Percentiles rank a stretch among this genome's conserved stretches.
Evolutionary conservation across 2,797 vertebrate species (phyloP).

Genomic region (Anolis apletophallus): DNA sequence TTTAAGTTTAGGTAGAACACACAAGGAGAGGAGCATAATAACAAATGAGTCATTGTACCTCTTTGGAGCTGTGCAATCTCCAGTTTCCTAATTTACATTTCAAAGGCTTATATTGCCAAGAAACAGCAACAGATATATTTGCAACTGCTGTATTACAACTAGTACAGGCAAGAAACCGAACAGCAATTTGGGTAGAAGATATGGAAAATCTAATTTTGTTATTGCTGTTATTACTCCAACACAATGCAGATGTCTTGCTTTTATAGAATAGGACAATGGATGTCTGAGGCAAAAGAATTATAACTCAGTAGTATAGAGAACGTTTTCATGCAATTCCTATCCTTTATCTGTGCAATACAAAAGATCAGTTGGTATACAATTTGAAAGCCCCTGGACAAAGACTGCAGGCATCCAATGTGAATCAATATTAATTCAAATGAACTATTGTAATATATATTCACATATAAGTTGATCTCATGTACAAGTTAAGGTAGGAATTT

Average conservation of each 20-base stretch:
- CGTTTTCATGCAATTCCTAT: neutral
- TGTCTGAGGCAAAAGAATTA: too few species aligned
- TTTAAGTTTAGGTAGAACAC: constrained; percentile 6
- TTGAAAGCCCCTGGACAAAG: neutral
- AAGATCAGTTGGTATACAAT: neutral
- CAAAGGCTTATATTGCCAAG: constrained; percentile 65
- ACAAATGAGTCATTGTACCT: constrained; percentile 65
- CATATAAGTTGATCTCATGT: too few species aligned
- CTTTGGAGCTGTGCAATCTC: constrained; percentile 52
- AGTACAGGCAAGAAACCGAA: constrained; percentile 63
- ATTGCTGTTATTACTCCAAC: constrained; percentile 21
- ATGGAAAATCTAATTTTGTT: constrained; percentile 50
- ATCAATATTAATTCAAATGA: neutral
- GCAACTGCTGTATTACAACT: constrained; percentile 70
- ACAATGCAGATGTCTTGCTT: neutral
- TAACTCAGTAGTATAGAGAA: neutral
- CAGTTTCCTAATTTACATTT: constrained; percentile 74
- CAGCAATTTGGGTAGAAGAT: constrained; percentile 44
- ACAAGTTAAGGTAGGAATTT: too few species aligned
- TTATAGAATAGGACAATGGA: neutral
- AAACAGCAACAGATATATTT: constrained; percentile 64
- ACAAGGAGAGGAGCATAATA: constrained; percentile 35
- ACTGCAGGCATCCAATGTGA: neutral
- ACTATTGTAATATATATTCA: neutral
- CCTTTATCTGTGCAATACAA: neutral